phyloP scores from a whole-genome alignment of 2,113 vertebrate species.

The Zosterops lateralis region DNA sequence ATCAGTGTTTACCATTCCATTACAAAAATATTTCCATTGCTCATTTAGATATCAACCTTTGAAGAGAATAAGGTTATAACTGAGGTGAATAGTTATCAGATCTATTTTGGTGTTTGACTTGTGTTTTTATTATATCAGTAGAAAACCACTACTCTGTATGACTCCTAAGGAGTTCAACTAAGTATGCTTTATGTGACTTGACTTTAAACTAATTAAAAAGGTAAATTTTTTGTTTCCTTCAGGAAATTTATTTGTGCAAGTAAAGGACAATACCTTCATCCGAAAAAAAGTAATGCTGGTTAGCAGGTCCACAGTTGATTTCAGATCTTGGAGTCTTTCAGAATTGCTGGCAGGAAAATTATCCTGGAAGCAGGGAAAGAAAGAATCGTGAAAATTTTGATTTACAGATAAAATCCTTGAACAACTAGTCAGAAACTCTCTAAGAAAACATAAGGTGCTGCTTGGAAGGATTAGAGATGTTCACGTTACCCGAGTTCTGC shows the following conservation, averaged over 20 bases:
- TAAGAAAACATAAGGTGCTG: background rate
- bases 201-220: background rate
- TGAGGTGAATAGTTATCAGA: background rate
- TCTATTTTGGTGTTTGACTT: background rate
- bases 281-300: constrained; percentile 98
- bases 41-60: background rate
- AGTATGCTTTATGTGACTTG: background rate
- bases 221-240: background rate
- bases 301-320: constrained; percentile 94
- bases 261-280: constrained; percentile 87
- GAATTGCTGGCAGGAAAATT: constrained; percentile 94
- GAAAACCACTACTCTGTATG: background rate
- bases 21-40: background rate
- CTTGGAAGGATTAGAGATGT: background rate
- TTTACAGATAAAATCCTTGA: background rate
- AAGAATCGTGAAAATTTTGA: background rate
- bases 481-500: background rate
- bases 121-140: background rate
- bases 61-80: background rate
- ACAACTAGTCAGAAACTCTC: background rate
- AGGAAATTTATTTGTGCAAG: background rate
- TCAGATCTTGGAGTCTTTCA: constrained; percentile 93
- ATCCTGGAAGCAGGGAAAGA: constrained; percentile 77
- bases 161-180: background rate
- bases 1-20: background rate